A percentile compares a stretch with the other conserved stretches of the same genome.
phyloP scores from a whole-genome alignment of 1,140 invertebrate genomes.

The Drosophila pseudoananassae region DNA sequence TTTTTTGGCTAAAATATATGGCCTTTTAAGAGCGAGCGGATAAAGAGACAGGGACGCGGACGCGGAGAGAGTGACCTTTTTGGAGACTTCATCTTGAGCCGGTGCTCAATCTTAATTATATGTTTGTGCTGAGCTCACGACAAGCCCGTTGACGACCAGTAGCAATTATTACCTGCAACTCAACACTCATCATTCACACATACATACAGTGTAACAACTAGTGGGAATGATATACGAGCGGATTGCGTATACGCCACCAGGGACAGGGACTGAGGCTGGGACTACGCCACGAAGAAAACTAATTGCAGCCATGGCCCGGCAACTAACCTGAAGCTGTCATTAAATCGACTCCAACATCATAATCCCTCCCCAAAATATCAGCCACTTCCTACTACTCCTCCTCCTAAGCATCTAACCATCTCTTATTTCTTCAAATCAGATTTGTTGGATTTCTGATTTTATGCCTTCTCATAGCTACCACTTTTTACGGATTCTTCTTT shows the following conservation, averaged over 20 bases:
- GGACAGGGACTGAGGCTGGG: constrained; percentile 8
- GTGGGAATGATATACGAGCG: constrained; percentile 45
- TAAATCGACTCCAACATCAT: constrained; percentile 76
- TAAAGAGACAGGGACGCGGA: background rate
- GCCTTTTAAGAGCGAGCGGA: constrained; percentile 53
- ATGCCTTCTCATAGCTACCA: constrained; percentile 40
- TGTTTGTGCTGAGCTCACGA: constrained; percentile 46
- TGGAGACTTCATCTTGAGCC: constrained; percentile 16
- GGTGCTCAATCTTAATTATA: constrained; percentile 70
- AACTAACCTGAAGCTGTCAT: constrained; percentile 73
- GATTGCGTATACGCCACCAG: constrained; percentile 48
- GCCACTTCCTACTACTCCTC: constrained; percentile 19
- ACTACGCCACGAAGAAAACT: constrained; percentile 34
- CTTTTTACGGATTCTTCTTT: constrained; percentile 21
- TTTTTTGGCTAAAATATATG: constrained; percentile 72
- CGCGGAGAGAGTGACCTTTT: constrained; percentile 53
- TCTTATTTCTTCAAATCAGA: constrained; percentile 60
- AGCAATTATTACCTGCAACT: constrained; percentile 76
- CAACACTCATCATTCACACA: constrained; percentile 76
- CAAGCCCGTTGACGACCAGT: constrained; percentile 74
- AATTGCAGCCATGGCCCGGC: constrained; percentile 23
- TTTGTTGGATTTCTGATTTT: constrained; percentile 54
- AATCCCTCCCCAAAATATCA: constrained; percentile 52
- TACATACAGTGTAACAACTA: constrained; percentile 11
- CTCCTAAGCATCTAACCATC: background rate